phyloP scores from a whole-genome alignment of 2,797 vertebrate genomes.

The Okamejei kenojei region DNA sequence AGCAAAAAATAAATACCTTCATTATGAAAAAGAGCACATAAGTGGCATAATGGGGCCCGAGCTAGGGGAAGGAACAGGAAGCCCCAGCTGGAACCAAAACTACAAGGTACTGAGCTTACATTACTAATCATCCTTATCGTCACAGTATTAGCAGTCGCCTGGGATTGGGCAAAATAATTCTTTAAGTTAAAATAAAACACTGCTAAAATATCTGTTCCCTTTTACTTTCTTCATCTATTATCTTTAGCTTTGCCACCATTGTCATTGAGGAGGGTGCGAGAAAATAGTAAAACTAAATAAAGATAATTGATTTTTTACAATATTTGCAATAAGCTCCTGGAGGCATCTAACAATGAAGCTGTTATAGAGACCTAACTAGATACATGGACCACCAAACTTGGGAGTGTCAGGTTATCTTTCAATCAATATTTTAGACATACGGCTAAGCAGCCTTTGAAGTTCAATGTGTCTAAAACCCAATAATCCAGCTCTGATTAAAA shows the following conservation, averaged over 20 bases:
- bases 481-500: background rate
- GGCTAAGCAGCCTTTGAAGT: background rate
- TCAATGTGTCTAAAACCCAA: background rate
- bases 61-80: background rate
- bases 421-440: background rate
- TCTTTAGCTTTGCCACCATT: background rate
- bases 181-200: background rate
- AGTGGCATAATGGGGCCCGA: background rate
- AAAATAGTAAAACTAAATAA: background rate
- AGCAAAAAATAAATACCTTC: background rate
- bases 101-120: too few species aligned
- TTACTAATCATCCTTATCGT: background rate
- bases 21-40: background rate
- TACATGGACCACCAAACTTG: background rate
- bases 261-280: background rate
- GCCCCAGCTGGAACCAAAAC: background rate
- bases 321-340: background rate
- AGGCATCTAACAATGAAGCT: background rate
- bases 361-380: background rate
- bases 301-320: background rate
- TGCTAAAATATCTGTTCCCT: background rate
- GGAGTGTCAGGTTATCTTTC: background rate
- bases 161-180: background rate
- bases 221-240: background rate
- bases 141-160: background rate